Conservation (phyloP, 2,888 invertebrate species). For the Macrostomum cliftonense region DNA sequence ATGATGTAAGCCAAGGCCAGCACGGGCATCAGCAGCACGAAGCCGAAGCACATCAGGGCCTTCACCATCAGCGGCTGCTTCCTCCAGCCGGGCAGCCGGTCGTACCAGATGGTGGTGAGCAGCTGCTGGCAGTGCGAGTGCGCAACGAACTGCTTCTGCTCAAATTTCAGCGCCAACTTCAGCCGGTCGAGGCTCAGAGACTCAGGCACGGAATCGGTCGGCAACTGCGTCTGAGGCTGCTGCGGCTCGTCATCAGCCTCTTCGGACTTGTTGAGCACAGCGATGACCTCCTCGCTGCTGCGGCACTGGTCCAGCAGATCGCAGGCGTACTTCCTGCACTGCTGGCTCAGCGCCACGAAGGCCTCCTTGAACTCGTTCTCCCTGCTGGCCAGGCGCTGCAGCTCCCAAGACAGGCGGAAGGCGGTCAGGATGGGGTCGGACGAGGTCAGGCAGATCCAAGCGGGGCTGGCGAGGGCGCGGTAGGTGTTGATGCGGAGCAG, state of each 20-base stretch:
- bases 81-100: slow-evolving; percentile 41
- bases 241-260: slow-evolving; percentile 25
- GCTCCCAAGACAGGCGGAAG: slow-evolving; percentile 42
- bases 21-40: slow-evolving; percentile 38
- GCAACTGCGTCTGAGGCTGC: slow-evolving; percentile 19
- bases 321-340: slow-evolving; percentile 43
- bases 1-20: slow-evolving; percentile 41
- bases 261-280: slow-evolving; percentile 38
- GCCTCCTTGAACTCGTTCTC: slow-evolving; percentile 44
- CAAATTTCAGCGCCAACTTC: slow-evolving; percentile 43
- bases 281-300: slow-evolving; percentile 43
- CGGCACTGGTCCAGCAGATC: slow-evolving; percentile 43
- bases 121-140: slow-evolving; percentile 45
- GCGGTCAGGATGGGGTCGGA: slow-evolving; percentile 42
- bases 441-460: slow-evolving; percentile 44
- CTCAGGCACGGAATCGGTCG: too few species aligned
- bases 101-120: slow-evolving; percentile 43
- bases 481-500: slow-evolving; percentile 41
- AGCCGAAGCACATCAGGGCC: slow-evolving; percentile 35
- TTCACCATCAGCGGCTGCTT: slow-evolving; percentile 39
- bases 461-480: slow-evolving; percentile 43
- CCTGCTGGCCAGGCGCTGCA: slow-evolving; percentile 38
- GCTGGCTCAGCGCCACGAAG: slow-evolving; percentile 38
- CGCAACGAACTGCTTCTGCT: slow-evolving; percentile 45
- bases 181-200: slow-evolving; percentile 27